phyloP scores from a whole-genome alignment of 2,888 invertebrate genomes.

The Drosophila limbata region DNA sequence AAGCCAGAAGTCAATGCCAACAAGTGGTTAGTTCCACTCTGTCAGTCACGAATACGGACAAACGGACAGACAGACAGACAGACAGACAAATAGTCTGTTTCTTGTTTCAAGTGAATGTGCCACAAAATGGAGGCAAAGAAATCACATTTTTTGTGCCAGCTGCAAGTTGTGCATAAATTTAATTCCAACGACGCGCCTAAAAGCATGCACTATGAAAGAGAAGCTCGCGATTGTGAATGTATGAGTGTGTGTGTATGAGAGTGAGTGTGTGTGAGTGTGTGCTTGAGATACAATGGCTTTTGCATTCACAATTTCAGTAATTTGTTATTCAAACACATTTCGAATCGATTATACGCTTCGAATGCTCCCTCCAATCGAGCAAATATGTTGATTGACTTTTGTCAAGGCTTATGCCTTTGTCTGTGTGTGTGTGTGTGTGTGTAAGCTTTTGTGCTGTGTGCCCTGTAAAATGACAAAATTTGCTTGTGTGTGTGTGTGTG shows the following conservation, averaged over 20 bases:
- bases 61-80: constrained; percentile 9
- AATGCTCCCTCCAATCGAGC: constrained; percentile 73
- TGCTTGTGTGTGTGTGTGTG: constrained; percentile 27
- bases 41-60: constrained; percentile 20
- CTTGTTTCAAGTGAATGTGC: constrained; percentile 21
- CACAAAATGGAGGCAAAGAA: constrained; percentile 10
- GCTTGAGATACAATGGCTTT: constrained; percentile 62
- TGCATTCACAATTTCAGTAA: constrained; percentile 74
- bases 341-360: constrained; percentile 78
- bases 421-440: constrained; percentile 22
- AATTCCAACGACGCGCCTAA: constrained; percentile 61
- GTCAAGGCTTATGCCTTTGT: constrained; percentile 65
- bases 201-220: constrained; percentile 45
- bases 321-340: constrained; percentile 81
- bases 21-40: constrained; percentile 65
- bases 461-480: constrained; percentile 37
- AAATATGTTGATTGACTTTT: constrained; percentile 81
- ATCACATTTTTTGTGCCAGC: constrained; percentile 18
- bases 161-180: constrained; percentile 71
- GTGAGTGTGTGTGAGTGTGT: constrained; percentile 17
- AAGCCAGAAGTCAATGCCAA: constrained; percentile 59
- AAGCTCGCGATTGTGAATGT: neutral
- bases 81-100: constrained; percentile 3
- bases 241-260: constrained; percentile 8
- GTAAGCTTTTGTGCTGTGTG: constrained; percentile 41